Evolutionary conservation across 2,113 vertebrate species (phyloP).

Genomic region (Myxocyprinus asiaticus): DNA sequence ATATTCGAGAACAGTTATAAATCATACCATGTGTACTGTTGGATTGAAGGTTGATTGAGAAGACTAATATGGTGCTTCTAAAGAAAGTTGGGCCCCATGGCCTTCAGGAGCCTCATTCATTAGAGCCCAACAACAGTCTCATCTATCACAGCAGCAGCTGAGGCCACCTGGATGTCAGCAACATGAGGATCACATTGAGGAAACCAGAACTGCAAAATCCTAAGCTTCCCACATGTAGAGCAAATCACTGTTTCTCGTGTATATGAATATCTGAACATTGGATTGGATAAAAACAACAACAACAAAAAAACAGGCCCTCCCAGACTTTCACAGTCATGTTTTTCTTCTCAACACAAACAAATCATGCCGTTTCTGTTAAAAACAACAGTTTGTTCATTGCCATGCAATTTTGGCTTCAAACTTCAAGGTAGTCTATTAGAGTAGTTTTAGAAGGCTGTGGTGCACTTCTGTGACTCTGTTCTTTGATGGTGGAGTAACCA

Average conservation of each 20-base stretch:
- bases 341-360: neutral
- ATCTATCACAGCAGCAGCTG: constrained; percentile 11
- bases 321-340: neutral
- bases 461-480: too few relatives aligned
- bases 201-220: neutral
- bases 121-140: constrained; percentile 24
- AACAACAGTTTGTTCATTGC: neutral
- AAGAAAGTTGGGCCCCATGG: constrained; percentile 12
- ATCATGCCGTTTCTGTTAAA: neutral
- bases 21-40: constrained; percentile 1
- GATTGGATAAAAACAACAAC: too few relatives aligned
- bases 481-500: too few relatives aligned
- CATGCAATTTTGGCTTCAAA: neutral
- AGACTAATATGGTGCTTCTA: constrained; percentile 5
- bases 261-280: neutral
- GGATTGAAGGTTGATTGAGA: neutral
- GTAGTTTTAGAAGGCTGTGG: too few relatives aligned
- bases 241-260: neutral
- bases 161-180: constrained; percentile 15
- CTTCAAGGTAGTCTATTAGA: neutral
- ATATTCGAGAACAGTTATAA: constrained; percentile 13
- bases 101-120: constrained; percentile 12
- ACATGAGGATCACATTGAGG: neutral
- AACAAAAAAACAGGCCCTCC: neutral
- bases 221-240: neutral